A percentile compares a stretch with the other conserved stretches of the same genome.
Evolutionary conservation across 1,140 invertebrate species (phyloP).

Genomic region (Paraescarpia echinospica): DNA sequence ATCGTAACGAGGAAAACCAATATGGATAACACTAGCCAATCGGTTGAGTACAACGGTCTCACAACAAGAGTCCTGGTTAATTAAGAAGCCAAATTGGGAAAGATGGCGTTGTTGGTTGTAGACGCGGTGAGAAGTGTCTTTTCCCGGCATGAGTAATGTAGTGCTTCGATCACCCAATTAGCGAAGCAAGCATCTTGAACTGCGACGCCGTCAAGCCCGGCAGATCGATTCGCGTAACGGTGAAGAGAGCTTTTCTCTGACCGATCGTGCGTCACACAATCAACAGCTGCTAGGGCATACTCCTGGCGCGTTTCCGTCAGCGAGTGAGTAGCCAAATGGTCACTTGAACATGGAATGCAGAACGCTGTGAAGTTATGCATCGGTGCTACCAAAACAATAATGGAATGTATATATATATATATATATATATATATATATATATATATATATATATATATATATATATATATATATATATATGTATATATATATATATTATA

Average conservation of each 20-base stretch:
- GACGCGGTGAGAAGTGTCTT: background rate
- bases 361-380: background rate
- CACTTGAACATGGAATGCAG: background rate
- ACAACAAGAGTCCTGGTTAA: background rate
- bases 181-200: background rate
- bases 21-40: background rate
- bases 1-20: background rate
- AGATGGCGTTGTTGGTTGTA: background rate
- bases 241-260: background rate
- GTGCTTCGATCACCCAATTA: background rate
- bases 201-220: background rate
- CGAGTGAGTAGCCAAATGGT: background rate
- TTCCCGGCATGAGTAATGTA: background rate
- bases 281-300: background rate
- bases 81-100: background rate
- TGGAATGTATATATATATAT: too few relatives aligned
- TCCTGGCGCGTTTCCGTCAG: background rate
- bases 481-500: too few relatives aligned
- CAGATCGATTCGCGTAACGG: background rate
- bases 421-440: too few relatives aligned
- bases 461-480: too few relatives aligned
- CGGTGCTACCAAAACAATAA: background rate
- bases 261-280: background rate
- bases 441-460: too few relatives aligned
- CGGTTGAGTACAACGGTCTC: background rate